Evolutionary conservation across 2,888 invertebrate genomes (phyloP).

Genomic region (Eurytoma adleriae): DNA sequence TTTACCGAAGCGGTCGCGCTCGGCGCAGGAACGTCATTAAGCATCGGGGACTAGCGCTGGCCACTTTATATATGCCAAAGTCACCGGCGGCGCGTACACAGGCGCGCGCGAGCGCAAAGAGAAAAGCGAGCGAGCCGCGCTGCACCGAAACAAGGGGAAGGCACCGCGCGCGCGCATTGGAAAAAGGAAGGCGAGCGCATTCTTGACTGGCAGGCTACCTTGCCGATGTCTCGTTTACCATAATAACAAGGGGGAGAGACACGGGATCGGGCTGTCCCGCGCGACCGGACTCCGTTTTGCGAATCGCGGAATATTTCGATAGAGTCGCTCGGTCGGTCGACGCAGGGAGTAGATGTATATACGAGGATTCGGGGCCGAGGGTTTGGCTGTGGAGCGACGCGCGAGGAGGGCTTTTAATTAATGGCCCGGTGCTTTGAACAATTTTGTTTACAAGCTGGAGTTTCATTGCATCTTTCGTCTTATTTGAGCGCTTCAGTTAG

Average conservation of each 20-base stretch:
- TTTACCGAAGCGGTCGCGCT: too few species aligned
- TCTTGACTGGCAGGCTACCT: conserved; percentile 66
- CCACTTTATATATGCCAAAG: conserved; percentile 34
- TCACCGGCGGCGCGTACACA: not conserved
- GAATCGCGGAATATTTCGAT: conserved; percentile 34
- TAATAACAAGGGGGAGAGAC: conserved; percentile 63
- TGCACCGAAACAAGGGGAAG: conserved; percentile 20
- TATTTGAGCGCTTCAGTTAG: too few species aligned
- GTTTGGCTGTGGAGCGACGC: too few species aligned
- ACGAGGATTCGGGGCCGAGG: too few species aligned
- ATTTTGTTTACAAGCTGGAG: too few species aligned
- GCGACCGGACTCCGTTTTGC: too few species aligned
- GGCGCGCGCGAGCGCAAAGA: not conserved
- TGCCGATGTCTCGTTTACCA: conserved; percentile 68
- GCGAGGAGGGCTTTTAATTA: too few species aligned
- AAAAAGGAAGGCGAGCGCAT: conserved; percentile 39
- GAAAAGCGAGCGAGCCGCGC: conserved; percentile 6
- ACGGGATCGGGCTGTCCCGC: too few species aligned
- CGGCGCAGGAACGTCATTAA: conserved; percentile 19
- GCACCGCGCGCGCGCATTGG: not conserved
- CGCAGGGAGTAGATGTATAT: too few species aligned
- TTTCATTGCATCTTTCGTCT: too few species aligned
- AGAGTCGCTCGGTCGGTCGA: too few species aligned
- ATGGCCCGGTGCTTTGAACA: too few species aligned
- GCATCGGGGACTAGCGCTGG: not conserved